These are phyloP conservation scores for Epinotia brunnichana DNA, from an alignment of 2,888 invertebrate genomes.

Conservation along the genomic window DNA sequence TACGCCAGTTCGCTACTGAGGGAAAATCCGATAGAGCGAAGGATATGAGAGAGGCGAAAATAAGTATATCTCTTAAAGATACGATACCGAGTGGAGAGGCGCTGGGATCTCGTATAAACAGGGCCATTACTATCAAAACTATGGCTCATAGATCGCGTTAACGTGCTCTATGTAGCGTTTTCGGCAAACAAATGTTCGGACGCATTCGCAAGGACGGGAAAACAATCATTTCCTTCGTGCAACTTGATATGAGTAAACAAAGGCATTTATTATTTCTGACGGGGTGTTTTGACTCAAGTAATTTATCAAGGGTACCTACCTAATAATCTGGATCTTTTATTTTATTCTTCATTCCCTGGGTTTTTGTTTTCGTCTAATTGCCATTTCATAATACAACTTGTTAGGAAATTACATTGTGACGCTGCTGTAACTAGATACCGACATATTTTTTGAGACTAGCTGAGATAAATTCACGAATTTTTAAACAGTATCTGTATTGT, in stretches of 20 bases:
- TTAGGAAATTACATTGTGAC: too few relatives aligned
- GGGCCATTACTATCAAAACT: constrained; percentile 76
- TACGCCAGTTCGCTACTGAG: constrained; percentile 58
- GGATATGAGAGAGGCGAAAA: constrained; percentile 52
- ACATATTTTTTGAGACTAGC: too few relatives aligned
- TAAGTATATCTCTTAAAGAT: constrained; percentile 54
- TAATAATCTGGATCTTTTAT: not conserved
- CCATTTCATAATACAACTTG: too few relatives aligned
- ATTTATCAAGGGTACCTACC: not conserved
- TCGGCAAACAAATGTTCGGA: constrained; percentile 60
- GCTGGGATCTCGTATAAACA: constrained; percentile 69
- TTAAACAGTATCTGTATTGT: not conserved
- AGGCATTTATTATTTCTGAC: constrained; percentile 22
- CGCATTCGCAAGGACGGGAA: constrained; percentile 34
- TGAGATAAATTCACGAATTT: too few relatives aligned
- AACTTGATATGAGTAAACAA: constrained; percentile 38
- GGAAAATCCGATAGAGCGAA: constrained; percentile 62
- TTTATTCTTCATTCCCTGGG: not conserved
- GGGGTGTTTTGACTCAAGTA: constrained; percentile 14
- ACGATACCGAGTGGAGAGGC: constrained; percentile 59
- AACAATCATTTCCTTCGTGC: constrained; percentile 31
- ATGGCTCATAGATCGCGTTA: constrained; percentile 72
- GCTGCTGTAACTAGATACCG: too few relatives aligned
- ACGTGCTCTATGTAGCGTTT: constrained; percentile 64
- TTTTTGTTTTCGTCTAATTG: too few relatives aligned